Base-by-base conservation (phyloP, 2,113 vertebrate species). In the Natator depressus region DNA sequence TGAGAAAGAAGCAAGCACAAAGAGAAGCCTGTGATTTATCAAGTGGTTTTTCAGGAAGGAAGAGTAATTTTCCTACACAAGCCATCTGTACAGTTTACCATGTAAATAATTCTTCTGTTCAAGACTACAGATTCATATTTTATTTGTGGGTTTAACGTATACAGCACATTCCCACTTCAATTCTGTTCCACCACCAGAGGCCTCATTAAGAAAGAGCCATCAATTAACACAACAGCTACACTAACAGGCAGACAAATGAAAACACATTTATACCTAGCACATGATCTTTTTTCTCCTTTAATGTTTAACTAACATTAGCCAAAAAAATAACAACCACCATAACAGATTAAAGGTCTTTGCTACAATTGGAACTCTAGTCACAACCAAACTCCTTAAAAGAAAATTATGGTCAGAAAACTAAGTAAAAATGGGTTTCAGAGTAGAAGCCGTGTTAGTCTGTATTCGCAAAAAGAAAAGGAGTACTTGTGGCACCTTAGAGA, bases 21-120 rank as follows among this genome's bases (percentile, higher is more conserved):
- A 97, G 84, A 78, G 53, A 97, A 96, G 62, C 24, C 46, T 94
- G 62, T 96, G 89, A 98, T 98, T 97, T 97, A 97, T 97, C 93
- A 97, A 98, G 97, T 94, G 95, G 1, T 81, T 96, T 96, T 94
- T 96, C 96, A 97, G 94, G 97, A 97, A 97, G 94, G 88, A 97
- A 95, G 92, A 97, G 90, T 85, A 95, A 97, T 97, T 97, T 96
- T 86, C 92, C 84, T 94, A 93, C 84, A 96, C 57, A 95, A 96
- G 72, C 93, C 96, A 97, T 96, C 95, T 97, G 97, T 91, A 97
- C n/a, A 65, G 53, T 84, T 95, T 84, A 85, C 51, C 84, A 81
- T 59, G 50, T 94, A 97, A 97, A 96, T 93, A 95, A 93, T 82
- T 84, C 91, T 96, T 90, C 89, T 90, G 51, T 92, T 93, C 84